A percentile compares a stretch with the other conserved stretches of the same genome.
Evolutionary conservation across 2,888 invertebrate genomes (phyloP).

Genomic region (Odontocerum albicorne): DNA sequence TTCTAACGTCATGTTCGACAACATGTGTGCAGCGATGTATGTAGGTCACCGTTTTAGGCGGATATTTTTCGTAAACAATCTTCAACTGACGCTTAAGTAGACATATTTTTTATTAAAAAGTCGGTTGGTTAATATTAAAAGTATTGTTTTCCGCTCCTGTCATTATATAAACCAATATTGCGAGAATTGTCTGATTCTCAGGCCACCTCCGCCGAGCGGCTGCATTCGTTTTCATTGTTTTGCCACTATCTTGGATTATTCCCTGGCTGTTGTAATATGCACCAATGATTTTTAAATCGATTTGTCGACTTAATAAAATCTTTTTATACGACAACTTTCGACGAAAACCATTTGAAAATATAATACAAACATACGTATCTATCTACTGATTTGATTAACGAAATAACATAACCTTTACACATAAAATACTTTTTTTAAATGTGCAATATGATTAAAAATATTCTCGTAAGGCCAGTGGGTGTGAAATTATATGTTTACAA

Average conservation of each 20-base stretch:
- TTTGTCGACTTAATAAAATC: not conserved
- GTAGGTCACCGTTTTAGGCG: constrained; percentile 24
- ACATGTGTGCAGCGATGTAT: constrained; percentile 23
- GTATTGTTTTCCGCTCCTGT: not conserved
- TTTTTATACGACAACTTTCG: too few relatives aligned
- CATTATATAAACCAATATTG: constrained; percentile 9
- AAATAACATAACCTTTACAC: too few relatives aligned
- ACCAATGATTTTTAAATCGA: constrained; percentile 17
- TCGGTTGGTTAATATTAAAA: constrained; percentile 1
- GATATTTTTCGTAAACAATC: constrained; percentile 27
- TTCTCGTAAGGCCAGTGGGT: too few relatives aligned
- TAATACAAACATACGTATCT: too few relatives aligned
- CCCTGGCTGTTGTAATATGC: constrained; percentile 10
- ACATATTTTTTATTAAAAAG: too few relatives aligned
- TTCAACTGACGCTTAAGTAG: not conserved
- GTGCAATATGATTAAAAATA: too few relatives aligned
- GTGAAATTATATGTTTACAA: too few relatives aligned
- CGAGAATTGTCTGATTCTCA: not conserved
- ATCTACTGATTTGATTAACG: too few relatives aligned
- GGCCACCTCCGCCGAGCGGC: not conserved
- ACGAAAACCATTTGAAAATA: too few relatives aligned
- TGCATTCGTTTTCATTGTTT: constrained; percentile 16
- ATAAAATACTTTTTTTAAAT: too few relatives aligned
- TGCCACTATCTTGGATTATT: constrained; percentile 2
- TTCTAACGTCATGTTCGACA: constrained; percentile 26